These are phyloP conservation scores for Slavum lentiscoides DNA, from an alignment of 2,888 invertebrate genomes.

Conservation along the genomic window DNA sequence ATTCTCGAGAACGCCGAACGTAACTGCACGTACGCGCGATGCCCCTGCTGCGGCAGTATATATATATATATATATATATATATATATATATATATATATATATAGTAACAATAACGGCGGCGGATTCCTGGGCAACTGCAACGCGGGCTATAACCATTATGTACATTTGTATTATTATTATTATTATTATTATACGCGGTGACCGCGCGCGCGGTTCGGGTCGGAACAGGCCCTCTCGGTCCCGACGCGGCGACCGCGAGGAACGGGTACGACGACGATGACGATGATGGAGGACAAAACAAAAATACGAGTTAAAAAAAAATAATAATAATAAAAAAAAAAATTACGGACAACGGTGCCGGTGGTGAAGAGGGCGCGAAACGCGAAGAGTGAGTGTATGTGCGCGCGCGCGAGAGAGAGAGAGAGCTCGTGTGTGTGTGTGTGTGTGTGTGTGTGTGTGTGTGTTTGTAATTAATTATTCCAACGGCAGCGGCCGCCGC, in stretches of 20 bases:
- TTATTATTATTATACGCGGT: neutral
- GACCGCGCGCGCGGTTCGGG: slow-evolving; percentile 12
- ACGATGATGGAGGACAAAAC: slow-evolving; percentile 45
- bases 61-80: too few relatives aligned
- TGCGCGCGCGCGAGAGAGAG: neutral
- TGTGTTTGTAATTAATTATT: slow-evolving; percentile 45
- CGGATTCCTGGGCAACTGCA: neutral
- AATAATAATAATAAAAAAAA: slow-evolving; percentile 25
- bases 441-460: neutral
- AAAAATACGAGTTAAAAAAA: slow-evolving; percentile 46
- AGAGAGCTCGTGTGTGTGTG: neutral
- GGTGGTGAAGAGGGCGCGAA: slow-evolving; percentile 11
- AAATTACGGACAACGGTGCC: slow-evolving; percentile 43
- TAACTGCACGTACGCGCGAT: too few relatives aligned
- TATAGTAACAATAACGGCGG: neutral
- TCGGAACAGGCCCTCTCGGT: neutral
- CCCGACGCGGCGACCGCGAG: neutral
- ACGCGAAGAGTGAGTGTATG: slow-evolving; percentile 16
- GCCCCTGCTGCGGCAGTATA: too few relatives aligned
- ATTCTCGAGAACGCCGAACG: too few relatives aligned
- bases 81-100: too few relatives aligned
- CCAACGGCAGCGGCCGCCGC: slow-evolving; percentile 44
- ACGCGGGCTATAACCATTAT: too few relatives aligned
- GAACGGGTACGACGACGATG: slow-evolving; percentile 1
- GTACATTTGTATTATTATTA: too few relatives aligned